Percentiles rank a stretch among this genome's conserved stretches.
Evolutionary conservation across 2,888 invertebrate species (phyloP).

Genomic region (Cybosia mesomella): DNA sequence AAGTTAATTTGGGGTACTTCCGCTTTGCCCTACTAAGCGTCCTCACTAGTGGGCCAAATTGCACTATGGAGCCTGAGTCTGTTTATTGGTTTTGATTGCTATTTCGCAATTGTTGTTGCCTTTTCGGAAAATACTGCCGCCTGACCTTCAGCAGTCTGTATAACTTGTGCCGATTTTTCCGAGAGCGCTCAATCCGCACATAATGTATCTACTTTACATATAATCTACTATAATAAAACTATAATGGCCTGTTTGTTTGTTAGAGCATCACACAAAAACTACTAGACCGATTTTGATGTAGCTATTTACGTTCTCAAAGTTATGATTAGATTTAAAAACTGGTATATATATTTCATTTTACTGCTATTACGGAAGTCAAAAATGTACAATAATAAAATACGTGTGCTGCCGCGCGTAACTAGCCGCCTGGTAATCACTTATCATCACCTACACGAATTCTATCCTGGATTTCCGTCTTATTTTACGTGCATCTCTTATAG

Average conservation of each 20-base stretch:
- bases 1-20: no score
- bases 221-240: conserved; percentile 2
- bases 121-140: no score
- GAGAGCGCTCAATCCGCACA: neutral
- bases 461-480: neutral
- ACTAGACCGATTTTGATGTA: conserved; percentile 4
- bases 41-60: no score
- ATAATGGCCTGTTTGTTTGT: neutral
- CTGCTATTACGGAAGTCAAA: neutral
- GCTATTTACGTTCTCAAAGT: conserved; percentile 1
- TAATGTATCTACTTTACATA: conserved; percentile 3
- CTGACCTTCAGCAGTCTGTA: no score
- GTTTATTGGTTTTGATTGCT: no score
- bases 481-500: no score
- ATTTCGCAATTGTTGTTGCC: no score
- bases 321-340: conserved; percentile 6
- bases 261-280: conserved; percentile 5
- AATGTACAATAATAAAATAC: neutral
- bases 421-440: neutral
- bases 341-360: neutral
- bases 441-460: neutral
- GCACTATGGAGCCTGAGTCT: no score
- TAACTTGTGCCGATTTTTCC: no score
- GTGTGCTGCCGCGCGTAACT: neutral
- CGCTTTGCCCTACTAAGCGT: no score